Conservation (phyloP, 2,797 vertebrate species). For the Emys orbicularis region DNA sequence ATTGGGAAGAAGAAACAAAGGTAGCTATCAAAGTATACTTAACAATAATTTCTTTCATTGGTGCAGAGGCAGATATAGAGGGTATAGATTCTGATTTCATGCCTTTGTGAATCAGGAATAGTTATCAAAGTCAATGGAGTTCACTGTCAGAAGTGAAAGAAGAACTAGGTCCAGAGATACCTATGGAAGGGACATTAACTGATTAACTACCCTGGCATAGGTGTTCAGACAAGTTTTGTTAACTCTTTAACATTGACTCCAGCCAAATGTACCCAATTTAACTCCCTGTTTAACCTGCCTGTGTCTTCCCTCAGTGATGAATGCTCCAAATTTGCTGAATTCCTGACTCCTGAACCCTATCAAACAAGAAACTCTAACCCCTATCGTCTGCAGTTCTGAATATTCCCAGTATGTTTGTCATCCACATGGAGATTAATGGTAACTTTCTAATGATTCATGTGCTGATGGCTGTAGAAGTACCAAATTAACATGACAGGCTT, state of each 20-base stretch:
- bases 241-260: neutral
- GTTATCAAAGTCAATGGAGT: neutral
- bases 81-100: fast-evolving
- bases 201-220: neutral
- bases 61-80: neutral
- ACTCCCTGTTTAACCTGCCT: neutral
- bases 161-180: neutral
- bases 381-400: neutral
- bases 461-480: fast-evolving
- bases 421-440: neutral
- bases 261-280: neutral
- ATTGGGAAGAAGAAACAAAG: neutral
- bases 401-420: neutral
- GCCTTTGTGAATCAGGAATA: neutral
- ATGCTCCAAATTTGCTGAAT: neutral
- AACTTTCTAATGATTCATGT: neutral
- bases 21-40: neutral
- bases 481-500: neutral
- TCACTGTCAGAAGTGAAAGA: neutral
- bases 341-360: neutral
- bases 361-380: neutral
- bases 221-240: neutral
- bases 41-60: neutral
- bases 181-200: neutral
- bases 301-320: neutral